Base-by-base conservation (phyloP, 2,113 vertebrate species). In the Actenoides hombroni region DNA sequence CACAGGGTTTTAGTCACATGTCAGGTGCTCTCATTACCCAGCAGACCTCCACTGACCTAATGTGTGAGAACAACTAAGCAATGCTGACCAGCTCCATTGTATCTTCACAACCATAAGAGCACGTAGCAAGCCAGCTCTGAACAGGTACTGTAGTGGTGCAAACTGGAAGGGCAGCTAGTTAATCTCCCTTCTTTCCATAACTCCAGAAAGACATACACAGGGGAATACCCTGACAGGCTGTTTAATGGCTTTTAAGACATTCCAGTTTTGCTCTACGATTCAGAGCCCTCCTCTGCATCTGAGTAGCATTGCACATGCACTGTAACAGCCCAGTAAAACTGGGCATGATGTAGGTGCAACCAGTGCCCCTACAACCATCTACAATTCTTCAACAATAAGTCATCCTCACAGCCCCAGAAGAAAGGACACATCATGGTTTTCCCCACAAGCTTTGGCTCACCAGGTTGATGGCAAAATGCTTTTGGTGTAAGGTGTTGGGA, bases 341-440 rank as follows among this genome's bases (percentile, higher is more conserved):
- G 48, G 15, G 28, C 2, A 1, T 31, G 24, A 49, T 44, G n/a
- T 5, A 56, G 17, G 19, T 33, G 24, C 23, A 39, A 49, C 40
- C 42, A 90, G 68, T 92, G 75, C 5, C 24, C 20, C 48, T 73
- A 33, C 5, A 8, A 4, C 5, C 0, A 0, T 51, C 44, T 74
- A 56, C 83, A 92, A 24, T 44, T 74, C 60, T 61, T 53, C 40
- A n/a, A 40, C 13, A 42, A 90, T 24, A 75, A 53, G 20, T 80
- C 44, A 76, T 60, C 24, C 28, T 86, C 37, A 69, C 33, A 86
- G 76, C 13, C 48, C 21, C 51, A 33, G 25, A 24, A 51, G 54
- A 79, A 83, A 25, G 35, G 31, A 37, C 54, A 40, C 35, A 60
- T 46, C 33, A 25, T 78, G 28, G 15, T 63, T 65, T 42, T 13